Evolutionary conservation across 2,797 vertebrate genomes (phyloP), one percentile per base, ranked within the genome.

Genomic region (Parauchenoglanis ngamensis): DNA sequence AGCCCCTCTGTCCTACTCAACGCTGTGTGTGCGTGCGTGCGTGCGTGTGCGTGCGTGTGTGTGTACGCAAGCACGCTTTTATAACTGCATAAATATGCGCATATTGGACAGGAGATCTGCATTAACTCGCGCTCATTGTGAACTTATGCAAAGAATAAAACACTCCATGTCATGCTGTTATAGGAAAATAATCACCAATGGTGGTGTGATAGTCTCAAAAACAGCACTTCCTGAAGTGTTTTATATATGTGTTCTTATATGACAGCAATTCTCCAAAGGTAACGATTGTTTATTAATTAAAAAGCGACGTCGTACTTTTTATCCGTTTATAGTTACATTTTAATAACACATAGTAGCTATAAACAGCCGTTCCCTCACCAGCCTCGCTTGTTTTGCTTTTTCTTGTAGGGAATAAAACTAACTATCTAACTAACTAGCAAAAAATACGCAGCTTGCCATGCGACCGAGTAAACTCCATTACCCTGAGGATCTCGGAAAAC

Each of bases 21-120:
- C 57, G 46, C 85, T 92, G 89, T 89, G 80, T 89, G 79, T 57
- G 72, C 56, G 75, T 67, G 73, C 35, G 54, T 84, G 73, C 89
- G 89, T 93, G 88, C 91, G 91, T 92, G 93, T 92, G 92, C 35
- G 67, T 91, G 89, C 35, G 67, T 91, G 89, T 89, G 79, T 89
- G 61, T 84, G 73, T 89, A 88, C 93, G 87, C 6, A 23, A 63
- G 61, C 61, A 11, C 91, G 10, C 61, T 4, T n/a, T 67, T 21
- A 23, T 40, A 70, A 70, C 52, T 78, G 28, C 28, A 28, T 73
- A 44, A 72, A 13, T 76, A 49, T 15, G 44, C 15, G 6, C 49
- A 76, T 75, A 23, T 13, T 76, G 46, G 46, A 28, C 40, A 44
- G 8, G 4, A 35, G 67, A 1, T 68, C 70, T 72, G 70, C 19